Evolutionary conservation across 2,888 invertebrate genomes (phyloP).

Genomic region (Gymnosoma rotundatum): DNA sequence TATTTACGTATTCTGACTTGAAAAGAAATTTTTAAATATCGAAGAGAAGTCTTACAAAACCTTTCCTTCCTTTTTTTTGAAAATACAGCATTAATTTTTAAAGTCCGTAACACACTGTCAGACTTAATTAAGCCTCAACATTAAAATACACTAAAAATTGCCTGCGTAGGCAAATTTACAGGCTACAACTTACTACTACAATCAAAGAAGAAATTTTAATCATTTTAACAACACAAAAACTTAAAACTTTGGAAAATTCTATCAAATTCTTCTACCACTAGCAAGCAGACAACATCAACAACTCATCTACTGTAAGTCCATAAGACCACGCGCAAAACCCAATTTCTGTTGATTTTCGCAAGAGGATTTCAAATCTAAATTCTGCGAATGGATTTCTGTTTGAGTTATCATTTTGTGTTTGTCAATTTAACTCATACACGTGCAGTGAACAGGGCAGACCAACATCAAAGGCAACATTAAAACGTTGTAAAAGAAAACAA

Average conservation of each 20-base stretch:
- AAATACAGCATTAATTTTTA: too few species aligned
- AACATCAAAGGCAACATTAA: slow-evolving; percentile 38
- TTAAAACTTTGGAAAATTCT: slow-evolving; percentile 7
- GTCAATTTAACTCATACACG: slow-evolving; percentile 55
- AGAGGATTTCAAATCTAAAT: slow-evolving; percentile 51
- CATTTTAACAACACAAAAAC: not conserved
- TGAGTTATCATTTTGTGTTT: slow-evolving; percentile 10
- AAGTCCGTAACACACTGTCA: too few species aligned
- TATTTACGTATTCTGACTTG: too few species aligned
- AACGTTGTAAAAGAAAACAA: not conserved
- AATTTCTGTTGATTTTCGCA: slow-evolving; percentile 44
- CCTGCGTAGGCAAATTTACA: not conserved
- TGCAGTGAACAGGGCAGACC: not conserved
- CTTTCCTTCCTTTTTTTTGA: too few species aligned
- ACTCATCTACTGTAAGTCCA: not conserved
- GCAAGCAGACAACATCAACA: not conserved
- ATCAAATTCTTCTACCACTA: slow-evolving; percentile 45
- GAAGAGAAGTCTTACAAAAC: too few species aligned
- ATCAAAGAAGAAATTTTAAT: not conserved
- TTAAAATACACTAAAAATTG: not conserved
- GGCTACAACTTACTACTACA: not conserved
- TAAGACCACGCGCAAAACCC: slow-evolving; percentile 20
- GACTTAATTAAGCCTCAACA: not conserved
- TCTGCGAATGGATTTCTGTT: slow-evolving; percentile 2
- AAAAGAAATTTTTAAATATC: too few species aligned